Evolutionary conservation across 1,140 invertebrate species (phyloP), one percentile per base, ranked within the genome.

Genomic region (Ruditapes philippinarum): DNA sequence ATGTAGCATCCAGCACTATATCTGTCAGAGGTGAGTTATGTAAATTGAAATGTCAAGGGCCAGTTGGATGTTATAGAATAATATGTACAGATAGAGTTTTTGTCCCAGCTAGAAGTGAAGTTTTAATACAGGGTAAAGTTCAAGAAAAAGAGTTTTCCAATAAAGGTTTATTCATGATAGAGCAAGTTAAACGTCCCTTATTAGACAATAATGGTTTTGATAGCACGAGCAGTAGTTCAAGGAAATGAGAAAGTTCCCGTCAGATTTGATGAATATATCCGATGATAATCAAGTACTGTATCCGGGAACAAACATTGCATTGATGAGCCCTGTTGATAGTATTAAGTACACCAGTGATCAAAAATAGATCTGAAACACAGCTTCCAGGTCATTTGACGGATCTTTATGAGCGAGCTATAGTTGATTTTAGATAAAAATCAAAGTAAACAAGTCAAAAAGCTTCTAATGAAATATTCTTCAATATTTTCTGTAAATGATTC

Each of bases 401-500:
- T 73, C 28, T 73, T 7, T 73, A 42, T 22, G 28, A 73, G 9
- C 36, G 33, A 73, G 36, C 70, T 31, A 73, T 7, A 38, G 4
- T 9, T 31, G 11, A 45, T 22, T 9, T n/a, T 73, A 5, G 42
- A 73, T 17, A 73, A 22, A 31, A 73, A n/a, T 25, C 36, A 73
- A 45, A 38, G 42, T 42, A n/a, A 73, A 25, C 70, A 73, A 45
- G 70, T 73, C 5, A 22, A n/a, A 28, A 45, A 73, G n/a, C 51
- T 90, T n/a, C 17, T 68, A 12, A n/a, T n/a, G n/a, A 65, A 85
- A 68, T 73, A 80, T 76, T n/a, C 36, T 17, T 38, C 57, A 68
- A 40, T 60, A 7, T 92, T 92, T 74, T 45, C 88, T 22, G 88
- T 38, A 22, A 40, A 42, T 28, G 68, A 74, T 33, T 38, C 45